A percentile compares a stretch with the other conserved stretches of the same genome.
Evolutionary conservation across 2,888 invertebrate genomes (phyloP).

Genomic region (Tupiocoris notatus): DNA sequence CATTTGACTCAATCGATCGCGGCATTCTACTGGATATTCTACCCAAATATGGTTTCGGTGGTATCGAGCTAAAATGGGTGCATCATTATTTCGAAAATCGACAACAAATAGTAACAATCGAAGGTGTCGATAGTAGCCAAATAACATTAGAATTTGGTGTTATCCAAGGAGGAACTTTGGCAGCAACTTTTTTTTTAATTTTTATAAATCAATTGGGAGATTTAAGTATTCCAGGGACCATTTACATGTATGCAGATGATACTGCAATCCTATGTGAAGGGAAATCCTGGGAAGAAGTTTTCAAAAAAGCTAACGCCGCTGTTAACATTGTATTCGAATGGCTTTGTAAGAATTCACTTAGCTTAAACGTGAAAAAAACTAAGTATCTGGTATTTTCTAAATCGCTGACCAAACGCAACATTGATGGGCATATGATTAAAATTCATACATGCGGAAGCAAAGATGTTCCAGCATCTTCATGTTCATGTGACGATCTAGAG

Average conservation of each 20-base stretch:
- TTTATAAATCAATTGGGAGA: neutral
- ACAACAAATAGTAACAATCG: neutral
- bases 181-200: neutral
- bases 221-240: neutral
- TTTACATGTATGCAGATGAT: neutral
- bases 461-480: neutral
- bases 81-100: neutral
- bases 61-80: neutral
- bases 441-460: neutral
- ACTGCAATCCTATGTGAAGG: neutral
- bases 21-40: neutral
- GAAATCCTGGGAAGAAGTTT: neutral
- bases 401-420: neutral
- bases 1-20: neutral
- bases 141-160: neutral
- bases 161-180: neutral
- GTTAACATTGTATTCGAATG: neutral
- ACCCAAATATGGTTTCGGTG: neutral
- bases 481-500: constrained; percentile 15
- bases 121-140: neutral
- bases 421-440: neutral
- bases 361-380: neutral
- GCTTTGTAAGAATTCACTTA: neutral
- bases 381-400: neutral
- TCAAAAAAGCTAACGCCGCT: neutral